Evolutionary conservation across 92 coral and sea anemone genomes (phyloP).

Genomic region (Epizoanthus rinbou): DNA sequence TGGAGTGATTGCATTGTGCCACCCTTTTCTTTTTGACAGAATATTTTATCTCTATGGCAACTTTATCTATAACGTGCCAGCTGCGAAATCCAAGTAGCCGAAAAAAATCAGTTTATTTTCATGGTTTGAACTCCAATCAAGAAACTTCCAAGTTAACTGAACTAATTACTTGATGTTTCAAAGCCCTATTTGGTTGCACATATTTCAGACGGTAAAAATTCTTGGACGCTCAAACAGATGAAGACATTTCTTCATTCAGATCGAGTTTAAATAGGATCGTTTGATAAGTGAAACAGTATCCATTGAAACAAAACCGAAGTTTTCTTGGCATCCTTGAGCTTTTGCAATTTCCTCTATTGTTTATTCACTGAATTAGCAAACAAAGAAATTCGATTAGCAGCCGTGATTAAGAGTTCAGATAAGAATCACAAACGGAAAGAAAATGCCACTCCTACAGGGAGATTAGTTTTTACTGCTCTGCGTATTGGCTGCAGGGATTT

Average conservation of each 20-base stretch:
- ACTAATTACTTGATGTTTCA: conserved; percentile 5
- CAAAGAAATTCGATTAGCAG: conserved; percentile 36
- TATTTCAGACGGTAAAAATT: not conserved
- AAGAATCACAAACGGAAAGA: conserved; percentile 28
- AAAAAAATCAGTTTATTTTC: not conserved
- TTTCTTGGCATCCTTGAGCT: conserved; percentile 22
- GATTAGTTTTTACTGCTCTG: not conserved
- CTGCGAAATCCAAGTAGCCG: conserved; percentile 9
- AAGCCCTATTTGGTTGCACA: not conserved
- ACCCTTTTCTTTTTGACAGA: not conserved
- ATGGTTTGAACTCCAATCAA: not conserved
- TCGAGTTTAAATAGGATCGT: not conserved
- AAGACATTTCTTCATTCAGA: not conserved
- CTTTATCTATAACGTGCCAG: conserved; percentile 37
- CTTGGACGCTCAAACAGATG: not conserved
- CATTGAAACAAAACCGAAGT: conserved; percentile 18
- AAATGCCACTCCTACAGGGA: conserved; percentile 12
- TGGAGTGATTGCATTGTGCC: not conserved
- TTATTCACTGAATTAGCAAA: conserved; percentile 15
- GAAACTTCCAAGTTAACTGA: not conserved
- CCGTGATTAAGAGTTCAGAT: conserved; percentile 13
- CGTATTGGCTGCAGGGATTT: not conserved
- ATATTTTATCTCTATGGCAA: conserved; percentile 25
- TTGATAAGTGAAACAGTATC: conserved; percentile 25
- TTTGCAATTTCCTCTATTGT: conserved; percentile 31